These are phyloP conservation scores for Lutjanus campechanus DNA, from an alignment of 2,797 vertebrate genomes.

Conservation along the genomic window DNA sequence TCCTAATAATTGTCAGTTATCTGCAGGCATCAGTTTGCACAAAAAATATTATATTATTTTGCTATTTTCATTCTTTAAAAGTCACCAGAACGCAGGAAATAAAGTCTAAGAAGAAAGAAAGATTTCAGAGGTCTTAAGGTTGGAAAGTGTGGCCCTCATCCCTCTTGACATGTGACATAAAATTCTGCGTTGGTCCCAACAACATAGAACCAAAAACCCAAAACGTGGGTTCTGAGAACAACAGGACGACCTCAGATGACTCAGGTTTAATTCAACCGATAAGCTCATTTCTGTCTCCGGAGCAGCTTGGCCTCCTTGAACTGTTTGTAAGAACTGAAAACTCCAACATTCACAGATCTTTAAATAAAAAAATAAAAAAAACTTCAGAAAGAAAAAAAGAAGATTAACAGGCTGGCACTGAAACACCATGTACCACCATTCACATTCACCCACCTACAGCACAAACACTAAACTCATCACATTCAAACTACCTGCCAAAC, in stretches of 20 bases:
- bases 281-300: conserved; percentile 16
- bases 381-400: conserved; percentile 14
- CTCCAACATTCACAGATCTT: neutral
- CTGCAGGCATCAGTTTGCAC: too few relatives aligned
- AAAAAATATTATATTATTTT: too few relatives aligned
- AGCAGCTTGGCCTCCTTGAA: conserved; percentile 31
- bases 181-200: neutral
- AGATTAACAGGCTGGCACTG: neutral
- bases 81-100: too few relatives aligned
- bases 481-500: conserved; percentile 27
- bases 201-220: neutral
- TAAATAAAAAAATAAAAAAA: neutral
- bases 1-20: too few relatives aligned
- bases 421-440: conserved; percentile 3
- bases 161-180: neutral
- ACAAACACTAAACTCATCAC: conserved; percentile 13
- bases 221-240: neutral
- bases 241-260: neutral
- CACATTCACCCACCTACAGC: conserved; percentile 14
- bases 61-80: too few relatives aligned
- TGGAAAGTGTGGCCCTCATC: too few relatives aligned
- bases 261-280: neutral
- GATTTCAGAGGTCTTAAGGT: too few relatives aligned
- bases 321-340: conserved; percentile 9
- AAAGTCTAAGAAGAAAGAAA: too few relatives aligned